Base-by-base conservation (phyloP, 2,888 invertebrate genomes). In the Phrixothrix hirtus region DNA sequence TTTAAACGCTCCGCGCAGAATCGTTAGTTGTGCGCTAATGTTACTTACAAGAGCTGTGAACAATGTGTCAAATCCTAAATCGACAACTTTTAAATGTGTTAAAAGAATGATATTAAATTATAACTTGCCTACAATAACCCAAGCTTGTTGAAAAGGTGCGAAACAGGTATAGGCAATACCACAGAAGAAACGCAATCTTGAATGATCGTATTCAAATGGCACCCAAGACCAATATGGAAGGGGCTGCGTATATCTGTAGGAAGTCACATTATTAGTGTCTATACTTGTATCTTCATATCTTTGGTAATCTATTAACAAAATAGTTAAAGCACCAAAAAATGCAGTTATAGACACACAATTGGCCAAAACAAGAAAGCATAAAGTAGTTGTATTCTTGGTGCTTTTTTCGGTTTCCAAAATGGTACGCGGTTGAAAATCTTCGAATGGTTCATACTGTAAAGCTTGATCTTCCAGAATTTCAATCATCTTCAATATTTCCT, bases 31-130 rank as follows among this genome's bases (percentile, higher is more conserved):
- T 1, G 60, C 61, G 14, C 64, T 64, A 9, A 60, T 54, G 30
- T 63, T 62, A 37, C 59, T 63, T 4, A 66, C 48, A 1, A 66
- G 34, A 14, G 61, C 57, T 27, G 60, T 61, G 41, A 63, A 66
- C n/a, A 66, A 32, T 11, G 63, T 63, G 52, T 68, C 68, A 10
- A 63, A 57, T 21, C 63, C 65, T 65, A 41, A 34, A 58, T 53
- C 3, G 21, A 27, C 7, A 32, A 21, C 2, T 10, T 12, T 38
- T 38, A 5, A n/a, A 2, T 2, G 15, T 1, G n/a, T 17, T 13
- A 9, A n/a, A 12, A 15, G 13, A 34, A 1, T 10, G 1, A 16
- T 3, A 36, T 35, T 12, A 14, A 38, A 12, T 17, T n/a, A 17
- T 16, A 14, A 3, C 13, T 29, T 55, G 48, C 58, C 59, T n/a